These are phyloP conservation scores for Onchidella celtica DNA, from an alignment of 2,888 invertebrate species.

Conservation along the genomic window DNA sequence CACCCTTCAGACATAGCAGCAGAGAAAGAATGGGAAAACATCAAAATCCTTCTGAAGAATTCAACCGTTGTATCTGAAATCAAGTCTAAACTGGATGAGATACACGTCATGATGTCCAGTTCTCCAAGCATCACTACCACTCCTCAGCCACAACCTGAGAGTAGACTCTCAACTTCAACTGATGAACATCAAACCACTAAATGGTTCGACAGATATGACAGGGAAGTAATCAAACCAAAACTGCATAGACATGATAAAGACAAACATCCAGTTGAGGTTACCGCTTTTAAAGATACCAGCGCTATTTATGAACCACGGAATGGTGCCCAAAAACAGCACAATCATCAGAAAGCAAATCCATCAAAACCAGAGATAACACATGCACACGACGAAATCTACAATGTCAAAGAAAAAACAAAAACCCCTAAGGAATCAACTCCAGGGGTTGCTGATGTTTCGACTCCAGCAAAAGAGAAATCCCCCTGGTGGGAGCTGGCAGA, in stretches of 20 bases:
- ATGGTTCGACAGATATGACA: not conserved
- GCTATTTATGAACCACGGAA: too few relatives aligned
- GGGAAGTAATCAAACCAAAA: not conserved
- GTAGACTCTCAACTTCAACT: not conserved
- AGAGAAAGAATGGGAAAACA: slow-evolving; percentile 4
- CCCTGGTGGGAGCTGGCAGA: slow-evolving; percentile 21
- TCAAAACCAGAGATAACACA: too few relatives aligned
- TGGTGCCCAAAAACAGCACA: too few relatives aligned
- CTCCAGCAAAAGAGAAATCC: too few relatives aligned
- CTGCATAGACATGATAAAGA: too few relatives aligned
- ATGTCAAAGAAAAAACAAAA: too few relatives aligned
- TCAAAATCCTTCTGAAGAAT: slow-evolving; percentile 15
- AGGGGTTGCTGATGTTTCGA: too few relatives aligned
- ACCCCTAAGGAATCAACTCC: too few relatives aligned
- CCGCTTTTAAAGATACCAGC: not conserved
- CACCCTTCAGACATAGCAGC: too few relatives aligned
- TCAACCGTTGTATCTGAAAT: slow-evolving; percentile 37
- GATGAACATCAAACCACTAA: not conserved
- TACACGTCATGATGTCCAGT: slow-evolving; percentile 27
- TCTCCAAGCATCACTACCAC: not conserved
- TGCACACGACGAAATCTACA: too few relatives aligned
- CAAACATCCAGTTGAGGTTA: not conserved
- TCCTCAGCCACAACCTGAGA: not conserved
- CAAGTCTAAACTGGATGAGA: slow-evolving; percentile 38
- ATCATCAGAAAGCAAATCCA: too few relatives aligned